Base-by-base conservation (phyloP, 2,888 invertebrate genomes). In the Ecliptopera silaceata region DNA sequence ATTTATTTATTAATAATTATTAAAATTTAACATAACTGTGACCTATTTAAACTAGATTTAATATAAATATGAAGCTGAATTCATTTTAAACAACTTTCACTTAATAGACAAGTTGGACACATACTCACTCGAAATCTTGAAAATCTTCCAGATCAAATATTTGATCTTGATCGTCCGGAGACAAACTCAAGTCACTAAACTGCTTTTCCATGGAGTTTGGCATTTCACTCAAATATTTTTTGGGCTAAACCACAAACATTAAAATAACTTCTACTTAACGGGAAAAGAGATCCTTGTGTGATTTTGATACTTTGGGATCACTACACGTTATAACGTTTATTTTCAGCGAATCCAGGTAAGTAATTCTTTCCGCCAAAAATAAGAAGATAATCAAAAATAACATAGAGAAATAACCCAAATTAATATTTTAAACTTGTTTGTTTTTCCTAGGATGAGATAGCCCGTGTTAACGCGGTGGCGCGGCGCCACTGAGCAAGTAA, bases 101-200 rank as follows among this genome's bases (percentile, higher is more conserved):
- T n/a, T n/a, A n/a, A n/a, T 26, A 20, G 2, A 2, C 4, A 26
- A 26, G 26, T 8, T 26, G 8, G 8, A 8, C 6, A 26, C 13
- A n/a, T 10, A 82, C 92, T 83, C 84, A 94, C 93, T 93, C 93
- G 76, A 88, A 92, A 70, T 93, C 92, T 69, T 84, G 91, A 51
- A 78, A 81, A 70, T 93, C 93, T 69, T 94, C 94, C 63, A 92
- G 93, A 82, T 95, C 95, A 83, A 94, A 95, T 75, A 94, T 93
- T 88, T 95, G 94, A 87, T 95, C 95, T 71, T 94, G 93, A 81
- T 95, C 95, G 80, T 95, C 95, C 80, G 94, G 94, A 63, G 94
- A 93, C 66, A 94, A 86, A 79, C 93, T 94, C 74, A 94, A 91
- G 75, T 95, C 95, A 82, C 94, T 93, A 87, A 94, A 95, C 80